These are phyloP conservation scores for Sibirionetta formosa DNA, from an alignment of 2,797 vertebrate genomes.

Conservation along the genomic window DNA sequence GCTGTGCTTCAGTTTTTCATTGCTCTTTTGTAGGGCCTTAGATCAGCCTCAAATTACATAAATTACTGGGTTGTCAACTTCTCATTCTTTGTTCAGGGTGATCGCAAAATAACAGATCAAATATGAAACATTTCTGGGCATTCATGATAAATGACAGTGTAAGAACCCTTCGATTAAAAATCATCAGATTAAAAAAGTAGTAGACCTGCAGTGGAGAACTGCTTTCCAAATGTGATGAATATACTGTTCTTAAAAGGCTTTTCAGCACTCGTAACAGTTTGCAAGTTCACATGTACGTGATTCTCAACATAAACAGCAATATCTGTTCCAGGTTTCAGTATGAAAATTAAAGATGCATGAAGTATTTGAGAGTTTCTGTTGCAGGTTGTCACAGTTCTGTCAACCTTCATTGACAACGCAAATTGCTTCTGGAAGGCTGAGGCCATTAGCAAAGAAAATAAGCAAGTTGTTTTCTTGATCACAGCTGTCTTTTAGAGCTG, in stretches of 20 bases:
- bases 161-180: neutral
- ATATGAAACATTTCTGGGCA: neutral
- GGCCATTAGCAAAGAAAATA: constrained; percentile 3
- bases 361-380: neutral
- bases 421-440: neutral
- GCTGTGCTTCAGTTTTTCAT: neutral
- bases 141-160: neutral
- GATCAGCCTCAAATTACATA: neutral
- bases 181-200: neutral
- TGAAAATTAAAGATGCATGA: neutral
- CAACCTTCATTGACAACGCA: neutral
- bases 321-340: neutral
- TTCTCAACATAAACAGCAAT: neutral
- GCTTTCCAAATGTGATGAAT: neutral
- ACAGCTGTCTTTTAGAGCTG: neutral
- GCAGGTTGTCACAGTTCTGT: neutral
- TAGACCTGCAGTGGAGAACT: neutral
- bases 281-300: neutral
- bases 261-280: neutral
- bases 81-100: neutral
- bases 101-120: neutral
- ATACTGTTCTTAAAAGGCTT: neutral
- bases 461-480: neutral
- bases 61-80: neutral
- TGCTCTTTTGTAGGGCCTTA: neutral